Base-by-base conservation (phyloP, 2,888 invertebrate genomes). In the Sericinus montela region DNA sequence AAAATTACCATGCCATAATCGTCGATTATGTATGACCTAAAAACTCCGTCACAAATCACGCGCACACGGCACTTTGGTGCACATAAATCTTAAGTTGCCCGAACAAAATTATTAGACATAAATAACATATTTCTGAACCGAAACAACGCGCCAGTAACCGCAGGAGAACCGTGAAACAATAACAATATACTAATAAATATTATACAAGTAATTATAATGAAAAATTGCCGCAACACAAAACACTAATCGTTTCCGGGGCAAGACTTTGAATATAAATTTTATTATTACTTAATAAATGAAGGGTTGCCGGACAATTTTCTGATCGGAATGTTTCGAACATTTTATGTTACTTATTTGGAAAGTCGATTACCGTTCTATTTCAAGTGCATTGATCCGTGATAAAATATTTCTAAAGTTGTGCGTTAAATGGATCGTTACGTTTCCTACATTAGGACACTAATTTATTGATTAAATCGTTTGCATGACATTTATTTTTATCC, bases 201-300 rank as follows among this genome's bases (percentile, higher is more conserved):
- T 76, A 76, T 80, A 79, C 65, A 72, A 74, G 78, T 80, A 84
- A 85, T 86, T 83, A 80, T 75, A 75, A 78, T 80, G 80, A 84
- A 76, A 77, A 79, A 81, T 76, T 58, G 69, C 72, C 61, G 67
- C 11, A 32, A 11, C 32, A 29, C 11, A 32, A 23, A 32, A 11
- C 32, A 32, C 72, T 78, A 74, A 80, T 75, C 60, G 76, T 75
- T 77, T 80, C 80, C 80, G 79, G n/a, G 78, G 59, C 63, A 54
- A 56, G 56, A 10, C 54, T 71, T 65, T 64, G 67, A 68, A 72
- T 72, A 67, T 75, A 72, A 76, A 76, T 77, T 73, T 69, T 65
- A 72, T 61, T 62, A 67, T 72, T 69, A 63, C 54, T 61, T 60
- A 49, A 45, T 50, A 30, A 40, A 9, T 11, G 13, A 10, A 13